Evolutionary conservation across 2,797 vertebrate species (phyloP).

Genomic region (Lophotriccus pileatus): DNA sequence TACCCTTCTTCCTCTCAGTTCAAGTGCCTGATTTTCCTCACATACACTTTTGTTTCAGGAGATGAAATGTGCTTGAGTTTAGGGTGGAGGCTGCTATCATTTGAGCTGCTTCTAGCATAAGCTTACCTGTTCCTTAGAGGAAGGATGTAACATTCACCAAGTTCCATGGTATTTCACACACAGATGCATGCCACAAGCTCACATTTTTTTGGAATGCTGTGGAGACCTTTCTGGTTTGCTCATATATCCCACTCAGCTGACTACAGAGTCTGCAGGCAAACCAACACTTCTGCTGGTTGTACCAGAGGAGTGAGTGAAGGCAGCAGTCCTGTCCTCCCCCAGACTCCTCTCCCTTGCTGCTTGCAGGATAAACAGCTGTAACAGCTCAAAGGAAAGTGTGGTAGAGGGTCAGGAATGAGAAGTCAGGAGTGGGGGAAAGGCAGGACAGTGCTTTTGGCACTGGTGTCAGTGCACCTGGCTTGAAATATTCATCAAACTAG

Average conservation of each 20-base stretch:
- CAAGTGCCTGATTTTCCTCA: background rate
- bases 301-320: background rate
- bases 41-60: background rate
- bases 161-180: background rate
- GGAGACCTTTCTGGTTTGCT: background rate
- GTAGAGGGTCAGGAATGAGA: conserved; percentile 8
- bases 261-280: background rate
- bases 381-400: background rate
- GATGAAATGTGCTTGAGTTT: background rate
- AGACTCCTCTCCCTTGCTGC: background rate
- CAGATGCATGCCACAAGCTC: background rate
- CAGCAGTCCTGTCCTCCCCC: background rate
- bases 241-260: background rate
- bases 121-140: background rate
- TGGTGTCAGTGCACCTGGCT: background rate
- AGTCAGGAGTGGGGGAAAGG: background rate
- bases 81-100: background rate
- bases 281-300: background rate
- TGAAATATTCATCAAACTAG: background rate
- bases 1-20: background rate
- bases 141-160: background rate
- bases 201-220: background rate
- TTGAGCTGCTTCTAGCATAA: background rate
- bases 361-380: conserved; percentile 16
- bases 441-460: background rate